These are phyloP conservation scores for Sebastes kiyomatsui DNA, from an alignment of 2,797 vertebrate genomes.

Conservation along the genomic window DNA sequence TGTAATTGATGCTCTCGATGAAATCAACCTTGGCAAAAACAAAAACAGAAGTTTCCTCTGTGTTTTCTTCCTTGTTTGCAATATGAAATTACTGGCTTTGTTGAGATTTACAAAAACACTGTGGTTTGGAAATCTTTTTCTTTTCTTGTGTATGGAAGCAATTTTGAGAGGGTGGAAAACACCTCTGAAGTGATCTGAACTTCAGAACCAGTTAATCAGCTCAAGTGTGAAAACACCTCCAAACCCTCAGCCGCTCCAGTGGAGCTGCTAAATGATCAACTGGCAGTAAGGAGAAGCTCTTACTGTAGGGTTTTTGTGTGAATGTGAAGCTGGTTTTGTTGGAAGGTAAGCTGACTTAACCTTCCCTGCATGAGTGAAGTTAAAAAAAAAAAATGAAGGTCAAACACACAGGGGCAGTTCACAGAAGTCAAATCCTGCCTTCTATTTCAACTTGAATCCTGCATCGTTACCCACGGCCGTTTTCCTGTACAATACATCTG, in stretches of 20 bases:
- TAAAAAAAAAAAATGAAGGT: not conserved
- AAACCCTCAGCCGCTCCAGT: not conserved
- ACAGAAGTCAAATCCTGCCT: conserved; percentile 1
- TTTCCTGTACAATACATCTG: conserved; percentile 31
- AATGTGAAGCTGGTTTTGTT: conserved; percentile 1
- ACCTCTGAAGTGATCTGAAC: not conserved
- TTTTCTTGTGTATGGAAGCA: conserved; percentile 8
- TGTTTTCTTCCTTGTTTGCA: not conserved
- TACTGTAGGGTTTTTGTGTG: not conserved
- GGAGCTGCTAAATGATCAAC: conserved; percentile 11
- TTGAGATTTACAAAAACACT: conserved; percentile 5
- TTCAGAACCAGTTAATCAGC: conserved; percentile 5
- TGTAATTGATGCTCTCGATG: not conserved
- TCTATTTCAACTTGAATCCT: conserved; percentile 12
- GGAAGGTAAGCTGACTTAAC: not conserved
- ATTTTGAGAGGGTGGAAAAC: not conserved
- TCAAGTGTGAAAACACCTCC: conserved; percentile 34
- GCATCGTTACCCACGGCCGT: not conserved
- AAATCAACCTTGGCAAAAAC: not conserved
- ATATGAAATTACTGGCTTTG: conserved; percentile 1
- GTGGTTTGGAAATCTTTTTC: not conserved
- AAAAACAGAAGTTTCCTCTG: not conserved
- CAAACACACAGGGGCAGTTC: not conserved
- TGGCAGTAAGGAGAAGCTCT: not conserved
- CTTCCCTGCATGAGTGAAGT: not conserved